phyloP scores from a whole-genome alignment of 2,888 invertebrate genomes.

The Dendrolimus pini region DNA sequence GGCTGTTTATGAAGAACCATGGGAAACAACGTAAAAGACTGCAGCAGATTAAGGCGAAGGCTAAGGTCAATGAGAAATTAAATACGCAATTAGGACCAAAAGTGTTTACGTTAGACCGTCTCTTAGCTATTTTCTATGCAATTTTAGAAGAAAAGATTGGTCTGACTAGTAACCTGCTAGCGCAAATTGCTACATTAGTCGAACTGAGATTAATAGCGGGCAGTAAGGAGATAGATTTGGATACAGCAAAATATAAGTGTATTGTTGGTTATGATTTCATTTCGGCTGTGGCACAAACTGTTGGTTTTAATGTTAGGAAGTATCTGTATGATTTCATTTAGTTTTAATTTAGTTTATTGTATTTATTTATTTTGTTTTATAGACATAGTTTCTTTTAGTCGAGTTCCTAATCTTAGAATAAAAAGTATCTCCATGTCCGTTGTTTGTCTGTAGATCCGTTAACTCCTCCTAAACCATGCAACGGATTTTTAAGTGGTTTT shows the following conservation, averaged over 20 bases:
- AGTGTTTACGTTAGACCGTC: constrained; percentile 86
- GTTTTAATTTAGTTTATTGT: constrained; percentile 15
- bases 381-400: no score
- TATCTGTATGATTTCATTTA: constrained; percentile 84
- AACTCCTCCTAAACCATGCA: no score
- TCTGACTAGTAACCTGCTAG: constrained; percentile 89
- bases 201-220: constrained; percentile 87
- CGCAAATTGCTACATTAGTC: constrained; percentile 92
- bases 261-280: constrained; percentile 90
- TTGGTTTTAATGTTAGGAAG: constrained; percentile 85
- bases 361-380: constrained; percentile 4
- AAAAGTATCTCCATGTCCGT: no score
- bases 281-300: constrained; percentile 83
- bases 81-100: constrained; percentile 89
- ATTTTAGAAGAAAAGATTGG: constrained; percentile 91
- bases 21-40: constrained; percentile 82
- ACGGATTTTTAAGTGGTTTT: no score
- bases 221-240: constrained; percentile 84
- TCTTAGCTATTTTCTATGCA: constrained; percentile 92
- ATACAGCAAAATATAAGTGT: constrained; percentile 91
- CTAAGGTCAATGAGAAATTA: constrained; percentile 71
- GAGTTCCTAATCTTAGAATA: no score
- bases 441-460: no score
- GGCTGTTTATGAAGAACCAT: constrained; percentile 89
- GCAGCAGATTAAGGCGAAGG: constrained; percentile 77